Conservation (phyloP, 2,113 vertebrate species). For the Pelvicachromis taeniatus region DNA sequence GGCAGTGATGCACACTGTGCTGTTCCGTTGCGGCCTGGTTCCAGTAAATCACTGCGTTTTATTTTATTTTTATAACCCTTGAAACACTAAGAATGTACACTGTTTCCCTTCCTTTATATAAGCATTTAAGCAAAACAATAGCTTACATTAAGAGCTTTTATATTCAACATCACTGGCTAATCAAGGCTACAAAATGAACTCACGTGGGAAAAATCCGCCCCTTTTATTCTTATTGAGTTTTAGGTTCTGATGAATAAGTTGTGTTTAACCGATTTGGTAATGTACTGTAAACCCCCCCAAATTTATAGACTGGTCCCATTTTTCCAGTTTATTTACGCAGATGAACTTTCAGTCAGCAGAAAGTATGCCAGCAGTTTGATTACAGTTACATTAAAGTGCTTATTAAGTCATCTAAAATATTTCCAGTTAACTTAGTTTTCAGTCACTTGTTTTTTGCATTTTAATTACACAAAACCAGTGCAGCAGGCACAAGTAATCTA, state of each 20-base stretch:
- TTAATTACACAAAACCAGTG: background rate
- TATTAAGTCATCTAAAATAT: background rate
- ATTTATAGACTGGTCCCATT: background rate
- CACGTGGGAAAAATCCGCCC: no score
- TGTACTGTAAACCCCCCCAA: background rate
- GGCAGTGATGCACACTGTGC: background rate
- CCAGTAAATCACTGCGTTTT: background rate
- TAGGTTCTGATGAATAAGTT: background rate
- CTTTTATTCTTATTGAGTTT: background rate
- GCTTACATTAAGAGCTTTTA: background rate
- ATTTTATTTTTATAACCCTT: background rate
- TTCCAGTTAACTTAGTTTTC: background rate
- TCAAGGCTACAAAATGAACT: background rate
- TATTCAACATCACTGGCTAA: background rate
- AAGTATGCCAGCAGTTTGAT: background rate
- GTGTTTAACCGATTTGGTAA: background rate
- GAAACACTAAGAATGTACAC: background rate
- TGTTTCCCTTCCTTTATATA: background rate
- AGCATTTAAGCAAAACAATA: background rate
- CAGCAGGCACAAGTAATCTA: background rate
- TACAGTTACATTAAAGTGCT: background rate
- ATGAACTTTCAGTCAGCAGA: background rate
- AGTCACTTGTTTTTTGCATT: background rate
- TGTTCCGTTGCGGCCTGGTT: background rate
- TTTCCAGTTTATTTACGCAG: background rate